Evolutionary conservation across 2,797 vertebrate genomes (phyloP).

Genomic region (Euthynnus affinis): DNA sequence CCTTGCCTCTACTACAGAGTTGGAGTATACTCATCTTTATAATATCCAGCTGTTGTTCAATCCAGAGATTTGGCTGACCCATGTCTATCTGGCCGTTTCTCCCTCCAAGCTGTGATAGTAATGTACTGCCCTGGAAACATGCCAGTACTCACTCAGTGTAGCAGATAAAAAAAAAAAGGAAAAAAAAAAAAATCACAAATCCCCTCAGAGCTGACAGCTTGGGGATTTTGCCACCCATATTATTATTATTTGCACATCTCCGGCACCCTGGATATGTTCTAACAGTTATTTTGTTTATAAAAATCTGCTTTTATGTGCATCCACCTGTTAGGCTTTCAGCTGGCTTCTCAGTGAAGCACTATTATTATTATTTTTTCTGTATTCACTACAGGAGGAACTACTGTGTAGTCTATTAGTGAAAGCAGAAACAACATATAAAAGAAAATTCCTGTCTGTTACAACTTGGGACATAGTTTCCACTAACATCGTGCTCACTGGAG

Average conservation of each 20-base stretch:
- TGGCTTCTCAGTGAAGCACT: neutral
- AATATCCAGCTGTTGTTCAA: slow-evolving; percentile 71
- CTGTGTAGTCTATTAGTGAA: neutral
- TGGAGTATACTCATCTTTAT: slow-evolving; percentile 41
- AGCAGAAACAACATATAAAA: neutral
- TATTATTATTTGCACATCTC: slow-evolving; percentile 64
- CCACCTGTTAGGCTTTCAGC: slow-evolving; percentile 15
- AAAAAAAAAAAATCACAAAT: slow-evolving; percentile 46
- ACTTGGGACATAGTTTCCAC: neutral
- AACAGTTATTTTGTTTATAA: slow-evolving; percentile 43
- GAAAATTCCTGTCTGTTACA: neutral
- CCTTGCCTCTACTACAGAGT: slow-evolving; percentile 25
- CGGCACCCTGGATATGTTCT: slow-evolving; percentile 22
- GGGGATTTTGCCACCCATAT: slow-evolving; percentile 71
- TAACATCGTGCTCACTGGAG: neutral
- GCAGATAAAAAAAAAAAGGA: slow-evolving; percentile 50
- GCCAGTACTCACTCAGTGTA: slow-evolving; percentile 63
- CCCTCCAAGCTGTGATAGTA: slow-evolving; percentile 64
- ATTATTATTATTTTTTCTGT: neutral
- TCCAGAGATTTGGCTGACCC: slow-evolving; percentile 73
- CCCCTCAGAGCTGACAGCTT: slow-evolving; percentile 75
- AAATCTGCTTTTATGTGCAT: slow-evolving; percentile 41
- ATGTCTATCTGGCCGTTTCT: slow-evolving; percentile 56
- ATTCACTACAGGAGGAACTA: neutral
- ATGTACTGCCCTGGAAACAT: slow-evolving; percentile 72